These are phyloP conservation scores for Drosophila suboccidentalis DNA, from an alignment of 2,888 invertebrate species.

Conservation along the genomic window DNA sequence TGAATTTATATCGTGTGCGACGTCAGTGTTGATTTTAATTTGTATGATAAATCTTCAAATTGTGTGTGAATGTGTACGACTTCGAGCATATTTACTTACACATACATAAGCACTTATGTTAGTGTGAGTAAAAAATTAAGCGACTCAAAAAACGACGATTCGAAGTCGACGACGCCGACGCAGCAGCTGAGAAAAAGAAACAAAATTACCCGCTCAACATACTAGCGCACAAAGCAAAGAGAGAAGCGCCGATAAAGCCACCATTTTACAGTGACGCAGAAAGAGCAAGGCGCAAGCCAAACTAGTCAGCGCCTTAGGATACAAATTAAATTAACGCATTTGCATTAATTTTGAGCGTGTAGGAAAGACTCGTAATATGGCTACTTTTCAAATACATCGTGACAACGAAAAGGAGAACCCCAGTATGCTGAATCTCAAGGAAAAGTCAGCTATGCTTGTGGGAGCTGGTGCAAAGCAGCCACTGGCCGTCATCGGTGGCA, in stretches of 20 bases:
- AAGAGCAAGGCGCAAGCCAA: slow-evolving; percentile 37
- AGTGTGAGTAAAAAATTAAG: slow-evolving; percentile 60
- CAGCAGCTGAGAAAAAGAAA: slow-evolving; percentile 55
- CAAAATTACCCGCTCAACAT: slow-evolving; percentile 28
- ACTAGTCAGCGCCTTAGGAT: slow-evolving; percentile 42
- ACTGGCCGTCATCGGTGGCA: slow-evolving; percentile 65
- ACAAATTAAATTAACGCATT: slow-evolving; percentile 24
- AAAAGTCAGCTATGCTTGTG: slow-evolving; percentile 32
- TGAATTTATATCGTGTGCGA: slow-evolving; percentile 48
- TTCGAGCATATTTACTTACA: slow-evolving; percentile 44
- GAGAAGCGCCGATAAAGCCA: slow-evolving; percentile 62
- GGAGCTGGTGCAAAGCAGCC: slow-evolving; percentile 62
- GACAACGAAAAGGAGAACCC: slow-evolving; percentile 90
- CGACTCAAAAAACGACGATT: slow-evolving; percentile 54
- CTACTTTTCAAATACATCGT: slow-evolving; percentile 91
- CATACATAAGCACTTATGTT: slow-evolving; percentile 40
- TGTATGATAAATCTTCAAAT: slow-evolving; percentile 54
- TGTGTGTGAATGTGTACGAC: slow-evolving; percentile 48
- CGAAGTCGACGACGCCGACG: slow-evolving; percentile 47
- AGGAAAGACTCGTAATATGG: slow-evolving; percentile 85
- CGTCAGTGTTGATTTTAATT: slow-evolving; percentile 47
- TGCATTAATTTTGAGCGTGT: slow-evolving; percentile 6
- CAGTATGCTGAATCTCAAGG: slow-evolving; percentile 47
- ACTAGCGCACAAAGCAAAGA: slow-evolving; percentile 46
- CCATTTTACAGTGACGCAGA: slow-evolving; percentile 57